Base-by-base conservation (phyloP, 2,113 vertebrate genomes). In the Microcebus jonahi region DNA sequence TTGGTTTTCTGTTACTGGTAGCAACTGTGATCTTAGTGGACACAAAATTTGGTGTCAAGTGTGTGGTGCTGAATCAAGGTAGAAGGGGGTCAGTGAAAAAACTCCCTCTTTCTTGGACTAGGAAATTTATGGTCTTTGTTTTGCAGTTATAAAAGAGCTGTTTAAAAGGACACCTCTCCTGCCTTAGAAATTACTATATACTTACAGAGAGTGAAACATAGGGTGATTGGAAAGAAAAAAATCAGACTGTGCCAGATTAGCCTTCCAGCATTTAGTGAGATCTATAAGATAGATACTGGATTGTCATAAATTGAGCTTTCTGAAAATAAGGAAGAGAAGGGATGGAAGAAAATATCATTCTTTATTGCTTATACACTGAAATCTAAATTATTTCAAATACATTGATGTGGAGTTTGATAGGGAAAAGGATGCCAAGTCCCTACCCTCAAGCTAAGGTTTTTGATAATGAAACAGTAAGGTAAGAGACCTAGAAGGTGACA, bases 301-400 rank as follows among this genome's bases (percentile, higher is more conserved):
- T 89, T 63, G 18, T 6, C 77, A 86, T 81, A 80, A 59, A 81
- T 21, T 81, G 39, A 79, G 48, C 6, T 68, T 92, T 45, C 15
- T 92, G 9, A 81, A 89, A 85, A 75, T 65, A 88, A 42, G 31
- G 18, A 84, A 79, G 53, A 92, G 3, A 80, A 80, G 57, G 29
- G 48, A 63, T 57, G n/a, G 23, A 68, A 92, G 53, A 65, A 92
- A 86, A 61, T 55, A 39, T 27, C 6, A 42, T 75, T 70, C 8
- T 61, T 91, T 95, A 82, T 45, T 82, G 29, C 29, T 6, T 18
- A 9, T 11, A 4, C 4, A n/a, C 45, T 42, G 15, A 90, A 90
- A 96, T 83, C 8, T 27, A 88, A 79, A 88, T 45, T 80, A 63
- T 83, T 95, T 82, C 76, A 91, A 79, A 94, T 34, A 8, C 23